Percentiles rank a stretch among this genome's conserved stretches.
These are phyloP conservation scores for Dryadula phaetusa DNA, from an alignment of 2,888 invertebrate species.

Conservation along the genomic window DNA sequence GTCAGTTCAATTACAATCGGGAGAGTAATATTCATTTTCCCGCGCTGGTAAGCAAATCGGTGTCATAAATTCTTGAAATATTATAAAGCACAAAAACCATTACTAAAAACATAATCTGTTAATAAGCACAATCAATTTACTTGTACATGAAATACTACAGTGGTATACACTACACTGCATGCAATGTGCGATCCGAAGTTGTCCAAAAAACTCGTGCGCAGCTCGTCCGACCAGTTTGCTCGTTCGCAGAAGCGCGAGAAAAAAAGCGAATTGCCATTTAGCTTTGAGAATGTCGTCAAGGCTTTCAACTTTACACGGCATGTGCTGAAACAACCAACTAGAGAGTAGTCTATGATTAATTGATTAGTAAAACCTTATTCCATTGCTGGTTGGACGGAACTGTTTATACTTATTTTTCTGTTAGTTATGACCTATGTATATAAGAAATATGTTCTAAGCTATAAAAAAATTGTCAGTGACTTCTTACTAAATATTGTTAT, in stretches of 20 bases:
- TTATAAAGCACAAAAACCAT: not conserved
- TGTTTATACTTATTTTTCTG: no score
- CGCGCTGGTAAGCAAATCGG: no score
- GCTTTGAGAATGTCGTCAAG: conserved; percentile 75
- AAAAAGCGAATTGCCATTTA: conserved; percentile 76
- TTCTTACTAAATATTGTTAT: no score
- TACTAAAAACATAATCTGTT: conserved; percentile 5
- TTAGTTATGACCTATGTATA: not conserved
- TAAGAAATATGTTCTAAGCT: not conserved
- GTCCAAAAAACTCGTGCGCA: conserved; percentile 73
- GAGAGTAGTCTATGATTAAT: conserved; percentile 11
- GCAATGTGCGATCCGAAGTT: conserved; percentile 53
- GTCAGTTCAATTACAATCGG: no score
- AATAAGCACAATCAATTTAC: conserved; percentile 2
- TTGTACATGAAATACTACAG: conserved; percentile 7
- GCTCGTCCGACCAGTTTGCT: conserved; percentile 74
- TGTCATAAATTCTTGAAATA: no score
- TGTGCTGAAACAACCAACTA: conserved; percentile 44
- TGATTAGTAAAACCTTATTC: not conserved
- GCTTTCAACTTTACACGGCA: conserved; percentile 65
- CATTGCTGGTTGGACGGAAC: not conserved
- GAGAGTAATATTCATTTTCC: no score
- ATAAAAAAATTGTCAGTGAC: no score
- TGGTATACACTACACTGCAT: conserved; percentile 1
- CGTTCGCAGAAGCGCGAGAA: conserved; percentile 74